phyloP scores from a whole-genome alignment of 2,888 invertebrate species.

The Sycophila texana region DNA sequence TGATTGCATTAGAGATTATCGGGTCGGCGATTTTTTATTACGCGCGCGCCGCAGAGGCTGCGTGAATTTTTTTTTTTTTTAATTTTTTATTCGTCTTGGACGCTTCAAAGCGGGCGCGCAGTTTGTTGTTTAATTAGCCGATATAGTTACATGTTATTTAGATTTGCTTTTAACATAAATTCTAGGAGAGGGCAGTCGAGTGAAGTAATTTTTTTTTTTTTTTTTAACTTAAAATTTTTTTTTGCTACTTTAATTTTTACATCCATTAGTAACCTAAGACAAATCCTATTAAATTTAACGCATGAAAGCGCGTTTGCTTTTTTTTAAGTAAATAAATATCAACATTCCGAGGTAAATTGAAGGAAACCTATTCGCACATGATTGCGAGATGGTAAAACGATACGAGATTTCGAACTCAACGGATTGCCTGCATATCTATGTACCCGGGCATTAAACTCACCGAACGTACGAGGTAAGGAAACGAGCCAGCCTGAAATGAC shows the following conservation, averaged over 20 bases:
- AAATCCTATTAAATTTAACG: too few relatives aligned
- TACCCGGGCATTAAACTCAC: conserved; percentile 31
- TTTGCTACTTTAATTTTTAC: too few relatives aligned
- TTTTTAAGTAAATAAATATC: background rate
- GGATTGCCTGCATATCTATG: background rate
- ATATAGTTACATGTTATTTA: too few relatives aligned
- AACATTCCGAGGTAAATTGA: background rate
- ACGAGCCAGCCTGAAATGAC: background rate
- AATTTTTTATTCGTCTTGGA: background rate
- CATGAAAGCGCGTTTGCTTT: background rate
- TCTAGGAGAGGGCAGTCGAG: too few relatives aligned
- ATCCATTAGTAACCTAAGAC: too few relatives aligned
- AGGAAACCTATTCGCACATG: background rate
- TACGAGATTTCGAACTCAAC: background rate
- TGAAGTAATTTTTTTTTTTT: too few relatives aligned
- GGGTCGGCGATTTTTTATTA: conserved; percentile 12
- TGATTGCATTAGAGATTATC: conserved; percentile 26
- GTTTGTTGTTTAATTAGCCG: too few relatives aligned
- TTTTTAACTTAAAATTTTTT: too few relatives aligned
- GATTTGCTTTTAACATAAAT: too few relatives aligned
- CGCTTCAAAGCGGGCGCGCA: too few relatives aligned
- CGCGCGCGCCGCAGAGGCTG: background rate
- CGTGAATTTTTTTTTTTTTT: background rate
- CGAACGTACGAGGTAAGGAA: background rate
- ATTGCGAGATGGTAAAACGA: background rate